These are phyloP conservation scores for Heterochromis multidens DNA, from an alignment of 2,113 vertebrate genomes.

Conservation along the genomic window DNA sequence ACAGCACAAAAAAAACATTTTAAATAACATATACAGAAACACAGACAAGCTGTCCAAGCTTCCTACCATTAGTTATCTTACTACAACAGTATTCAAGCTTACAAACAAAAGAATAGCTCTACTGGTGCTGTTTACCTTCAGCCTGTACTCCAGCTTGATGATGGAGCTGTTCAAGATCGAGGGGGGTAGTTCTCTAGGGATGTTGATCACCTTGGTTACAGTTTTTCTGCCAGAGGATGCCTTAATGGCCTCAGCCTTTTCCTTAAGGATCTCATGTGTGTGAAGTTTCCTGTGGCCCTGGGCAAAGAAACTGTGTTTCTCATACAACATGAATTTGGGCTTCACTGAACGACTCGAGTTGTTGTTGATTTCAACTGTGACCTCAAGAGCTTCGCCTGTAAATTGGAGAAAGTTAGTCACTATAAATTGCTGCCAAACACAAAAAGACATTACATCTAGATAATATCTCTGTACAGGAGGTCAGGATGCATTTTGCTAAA, in stretches of 20 bases:
- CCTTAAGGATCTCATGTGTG: conserved; percentile 27
- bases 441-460: background rate
- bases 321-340: conserved; percentile 55
- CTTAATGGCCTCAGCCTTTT: conserved; percentile 22
- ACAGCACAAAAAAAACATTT: background rate
- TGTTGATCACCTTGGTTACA: conserved; percentile 33
- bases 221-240: background rate
- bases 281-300: conserved; percentile 15
- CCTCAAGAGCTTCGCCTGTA: conserved; percentile 38
- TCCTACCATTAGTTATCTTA: background rate
- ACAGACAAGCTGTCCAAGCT: background rate
- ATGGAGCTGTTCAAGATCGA: conserved; percentile 66
- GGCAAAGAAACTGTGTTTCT: conserved; percentile 58
- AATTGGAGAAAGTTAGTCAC: background rate
- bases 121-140: conserved; percentile 50
- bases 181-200: conserved; percentile 36
- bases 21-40: background rate
- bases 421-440: background rate
- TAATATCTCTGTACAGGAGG: background rate
- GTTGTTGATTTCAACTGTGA: conserved; percentile 50
- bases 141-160: conserved; percentile 62
- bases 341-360: conserved; percentile 49
- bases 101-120: background rate
- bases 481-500: background rate
- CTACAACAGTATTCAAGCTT: background rate